These are phyloP conservation scores for Palloptera scutellata DNA, from an alignment of 2,888 invertebrate genomes.

Conservation along the genomic window DNA sequence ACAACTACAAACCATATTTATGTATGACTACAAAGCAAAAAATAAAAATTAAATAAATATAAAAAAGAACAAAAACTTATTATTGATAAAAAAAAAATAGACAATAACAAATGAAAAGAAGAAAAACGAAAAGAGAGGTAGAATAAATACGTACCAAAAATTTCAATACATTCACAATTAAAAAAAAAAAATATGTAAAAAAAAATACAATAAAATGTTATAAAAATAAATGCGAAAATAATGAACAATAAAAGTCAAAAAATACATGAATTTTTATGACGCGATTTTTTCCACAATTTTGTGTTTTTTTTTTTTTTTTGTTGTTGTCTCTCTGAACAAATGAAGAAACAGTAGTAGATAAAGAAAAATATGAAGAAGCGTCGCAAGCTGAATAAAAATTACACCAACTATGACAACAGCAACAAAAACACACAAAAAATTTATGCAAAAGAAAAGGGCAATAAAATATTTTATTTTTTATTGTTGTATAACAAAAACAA, in stretches of 20 bases:
- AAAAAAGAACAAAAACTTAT: constrained; percentile 39
- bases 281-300: too few relatives aligned
- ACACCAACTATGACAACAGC: too few relatives aligned
- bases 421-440: too few relatives aligned
- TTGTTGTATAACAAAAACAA: too few relatives aligned
- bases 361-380: too few relatives aligned
- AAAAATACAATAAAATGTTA: constrained; percentile 26
- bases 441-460: too few relatives aligned
- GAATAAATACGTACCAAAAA: constrained; percentile 1
- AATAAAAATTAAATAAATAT: constrained; percentile 32
- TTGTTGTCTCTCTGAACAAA: too few relatives aligned
- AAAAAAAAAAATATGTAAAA: neutral
- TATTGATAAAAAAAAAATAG: constrained; percentile 27
- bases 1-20: constrained; percentile 1
- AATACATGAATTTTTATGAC: constrained; percentile 51
- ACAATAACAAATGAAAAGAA: constrained; percentile 27
- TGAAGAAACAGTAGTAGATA: too few relatives aligned
- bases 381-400: too few relatives aligned
- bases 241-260: constrained; percentile 59
- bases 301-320: too few relatives aligned
- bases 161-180: neutral
- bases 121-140: constrained; percentile 8
- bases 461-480: too few relatives aligned
- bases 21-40: neutral
- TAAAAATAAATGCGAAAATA: constrained; percentile 52